Base-by-base conservation (phyloP, 2,888 invertebrate species). In the Leptopilina myrica region DNA sequence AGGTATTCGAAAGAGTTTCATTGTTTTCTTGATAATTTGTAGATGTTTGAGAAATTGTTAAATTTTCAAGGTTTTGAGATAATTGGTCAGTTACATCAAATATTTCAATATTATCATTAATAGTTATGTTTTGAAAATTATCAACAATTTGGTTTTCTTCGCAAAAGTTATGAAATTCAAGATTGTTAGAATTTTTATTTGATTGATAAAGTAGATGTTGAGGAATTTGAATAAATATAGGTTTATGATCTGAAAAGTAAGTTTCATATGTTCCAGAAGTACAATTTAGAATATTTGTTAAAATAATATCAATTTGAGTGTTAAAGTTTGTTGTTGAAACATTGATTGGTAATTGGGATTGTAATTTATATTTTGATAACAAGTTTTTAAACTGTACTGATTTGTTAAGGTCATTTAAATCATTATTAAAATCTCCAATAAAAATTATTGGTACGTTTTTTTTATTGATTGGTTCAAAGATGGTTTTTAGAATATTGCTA, bases 231-330 rank as follows among this genome's bases (percentile, higher is more conserved):
- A 12, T 40, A 33, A 65, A 65, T 20, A 65, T 40, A 14, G 65
- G 40, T 40, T 65, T 65, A 33, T 65, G 33, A 65, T 65, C 65
- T 14, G 65, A 65, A 65, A 65, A 65, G 14, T 65, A 65, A 33
- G 40, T 65, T 65, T 65, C 65, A 65, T 65, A 65, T n/a, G 40
- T 33, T 40, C 65, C 40, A 65, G 40, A 65, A 6, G 65, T 11
- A 65, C 40, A 66, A 7, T 66, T 40, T 46, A n/a, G n/a, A 8
- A 66, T n/a, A n/a, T 43, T 66, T n/a, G 43, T n/a, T 46, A 66
- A 46, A 43, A 66, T 66, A 15, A 43, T 8, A 66, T 66, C 66
- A 46, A 66, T 66, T 43, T 66, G 66, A 66, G 66, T 65, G 5
- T 65, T 6, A 40, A 65, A 40, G 14, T 65, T 40, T 14, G 65